Evolutionary conservation across 1,140 invertebrate genomes (phyloP).

Genomic region (Ylistrum balloti): DNA sequence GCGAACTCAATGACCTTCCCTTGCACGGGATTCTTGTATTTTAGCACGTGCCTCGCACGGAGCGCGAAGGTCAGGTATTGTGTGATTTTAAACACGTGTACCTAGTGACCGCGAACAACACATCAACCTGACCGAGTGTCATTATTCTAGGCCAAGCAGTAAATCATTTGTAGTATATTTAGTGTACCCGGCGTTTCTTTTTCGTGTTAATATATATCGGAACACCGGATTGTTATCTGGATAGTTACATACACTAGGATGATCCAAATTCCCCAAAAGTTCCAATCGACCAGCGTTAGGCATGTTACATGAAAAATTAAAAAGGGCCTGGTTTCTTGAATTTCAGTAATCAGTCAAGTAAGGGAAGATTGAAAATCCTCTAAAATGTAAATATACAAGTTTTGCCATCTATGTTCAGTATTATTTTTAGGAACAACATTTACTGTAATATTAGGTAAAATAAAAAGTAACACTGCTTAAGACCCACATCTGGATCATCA

Average conservation of each 20-base stretch:
- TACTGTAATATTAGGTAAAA: too few species aligned
- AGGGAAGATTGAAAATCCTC: neutral
- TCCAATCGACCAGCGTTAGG: slow-evolving; percentile 30
- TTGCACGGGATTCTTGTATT: too few species aligned
- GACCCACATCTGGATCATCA: neutral
- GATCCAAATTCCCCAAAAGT: neutral
- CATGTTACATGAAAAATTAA: neutral
- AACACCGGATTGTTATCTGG: neutral
- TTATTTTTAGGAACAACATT: neutral
- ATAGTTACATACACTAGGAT: neutral
- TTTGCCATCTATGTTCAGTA: neutral
- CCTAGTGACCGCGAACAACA: too few species aligned
- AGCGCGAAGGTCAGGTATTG: too few species aligned
- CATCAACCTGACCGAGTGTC: too few species aligned
- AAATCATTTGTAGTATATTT: too few species aligned
- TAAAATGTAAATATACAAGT: neutral
- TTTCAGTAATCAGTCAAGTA: neutral
- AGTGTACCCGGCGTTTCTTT: too few species aligned
- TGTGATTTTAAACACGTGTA: too few species aligned
- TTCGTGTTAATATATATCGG: too few species aligned
- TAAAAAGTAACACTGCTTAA: neutral
- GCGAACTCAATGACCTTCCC: too few species aligned
- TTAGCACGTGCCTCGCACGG: too few species aligned
- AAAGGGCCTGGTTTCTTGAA: neutral
- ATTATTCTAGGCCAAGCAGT: too few species aligned